Base-by-base conservation (phyloP, 2,113 vertebrate species). In the Neotoma lepida region DNA sequence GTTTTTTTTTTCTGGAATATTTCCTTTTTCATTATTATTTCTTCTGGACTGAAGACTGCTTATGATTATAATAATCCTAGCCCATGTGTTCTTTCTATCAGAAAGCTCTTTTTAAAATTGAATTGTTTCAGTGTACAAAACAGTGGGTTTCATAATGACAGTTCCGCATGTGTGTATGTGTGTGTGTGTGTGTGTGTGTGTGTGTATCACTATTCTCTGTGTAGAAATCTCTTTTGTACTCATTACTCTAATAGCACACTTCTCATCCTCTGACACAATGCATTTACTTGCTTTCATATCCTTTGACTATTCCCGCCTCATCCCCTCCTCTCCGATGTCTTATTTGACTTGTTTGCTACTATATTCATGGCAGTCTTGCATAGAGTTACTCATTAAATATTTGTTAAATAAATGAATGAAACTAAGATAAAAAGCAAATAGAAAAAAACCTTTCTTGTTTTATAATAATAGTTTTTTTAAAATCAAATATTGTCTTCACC, bases 261-360 rank as follows among this genome's bases (percentile, higher is more conserved):
- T 89, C 39, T 80, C 4, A 76, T 44, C 26, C n/a, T 92, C n/a
- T 39, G 44, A 88, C 80, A 58, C 93, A 22, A 30, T 73, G 81
- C 44, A 49, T 78, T 94, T 93, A 63, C 88, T 88, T 68, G 88
- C 73, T 86, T 92, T 44, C 12, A 66, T 63, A 44, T 64, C 28
- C 30, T 56, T 64, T 85, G 28, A 88, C 73, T 44, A 6, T 49
- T 30, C 58, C 18, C 22, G 24, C 4, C 5, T 0, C 22, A 44
- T n/a, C 15, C 9, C 2, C 26, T 63, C 17, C 51, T 49, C 49
- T 76, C 4, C 39, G 33, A 9, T 68, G 18, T 22, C 28, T 74
- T 80, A 82, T 33, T 44, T 91, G 58, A 66, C 12, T 58, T n/a
- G 5, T 56, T 91, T 82, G 26, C 10, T 28, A 24, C 46, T 86